Conservation (phyloP, 2,797 vertebrate genomes). For the Calcarius lapponicus region DNA sequence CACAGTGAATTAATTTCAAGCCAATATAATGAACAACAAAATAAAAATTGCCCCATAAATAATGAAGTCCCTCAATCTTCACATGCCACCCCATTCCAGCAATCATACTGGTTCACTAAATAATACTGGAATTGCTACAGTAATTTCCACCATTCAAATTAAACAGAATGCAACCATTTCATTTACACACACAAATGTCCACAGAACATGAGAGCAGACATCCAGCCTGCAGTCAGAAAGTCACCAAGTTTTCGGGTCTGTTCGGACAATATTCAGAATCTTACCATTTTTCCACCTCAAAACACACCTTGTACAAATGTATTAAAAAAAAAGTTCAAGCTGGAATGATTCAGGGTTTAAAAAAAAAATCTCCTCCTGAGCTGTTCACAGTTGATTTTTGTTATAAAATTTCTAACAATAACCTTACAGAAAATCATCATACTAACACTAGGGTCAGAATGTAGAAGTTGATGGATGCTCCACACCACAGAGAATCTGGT, state of each 20-base stretch:
- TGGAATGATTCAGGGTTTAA: not conserved
- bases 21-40: not conserved
- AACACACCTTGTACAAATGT: not conserved
- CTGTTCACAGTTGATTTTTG: not conserved
- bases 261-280: not conserved
- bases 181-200: not conserved
- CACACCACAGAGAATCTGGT: not conserved
- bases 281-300: not conserved
- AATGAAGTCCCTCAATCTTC: not conserved
- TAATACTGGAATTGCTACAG: not conserved
- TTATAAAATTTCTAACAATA: not conserved
- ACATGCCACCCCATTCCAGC: not conserved
- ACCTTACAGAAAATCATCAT: not conserved
- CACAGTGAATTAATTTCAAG: conserved; percentile 15
- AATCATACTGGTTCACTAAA: not conserved
- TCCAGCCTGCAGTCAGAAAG: not conserved
- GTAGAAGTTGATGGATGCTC: not conserved
- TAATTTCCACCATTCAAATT: not conserved
- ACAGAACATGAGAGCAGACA: not conserved
- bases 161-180: not conserved
- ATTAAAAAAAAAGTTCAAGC: not conserved
- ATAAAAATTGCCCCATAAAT: conserved; percentile 11
- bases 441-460: not conserved
- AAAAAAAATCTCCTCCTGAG: not conserved
- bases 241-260: not conserved